Evolutionary conservation across 2,888 invertebrate species (phyloP), one percentile per base, ranked within the genome.

Genomic region (Vanessa cardui): DNA sequence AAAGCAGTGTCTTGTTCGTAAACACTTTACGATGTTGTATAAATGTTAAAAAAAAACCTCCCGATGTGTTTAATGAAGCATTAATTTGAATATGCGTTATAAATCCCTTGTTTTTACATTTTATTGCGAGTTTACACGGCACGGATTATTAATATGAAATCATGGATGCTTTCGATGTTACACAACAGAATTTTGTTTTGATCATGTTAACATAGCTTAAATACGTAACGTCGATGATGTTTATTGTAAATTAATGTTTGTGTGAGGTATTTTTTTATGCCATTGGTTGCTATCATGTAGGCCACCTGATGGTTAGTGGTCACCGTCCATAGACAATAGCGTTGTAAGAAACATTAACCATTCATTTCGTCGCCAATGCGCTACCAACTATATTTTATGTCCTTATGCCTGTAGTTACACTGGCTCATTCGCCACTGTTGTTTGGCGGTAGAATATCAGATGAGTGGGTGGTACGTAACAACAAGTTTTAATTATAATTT

Each of bases 41-140:
- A 64, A 62, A 66, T 66, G 72, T 72, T 65, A 52, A 68, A 73
- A 33, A n/a, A 39, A 73, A 64, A 61, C 66, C 54, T 69, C 52
- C 62, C 60, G 69, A 58, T 62, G 58, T 64, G 52, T 70, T 73
- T 73, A 73, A 77, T 71, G 72, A 69, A 54, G 72, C 71, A 72
- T 76, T 75, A 74, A 74, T 65, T 64, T 71, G 68, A 71, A 71
- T 73, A 73, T 71, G 68, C 58, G 60, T 69, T 67, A 69, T 76
- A 75, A 75, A 76, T 74, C 68, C 70, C 58, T 69, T 72, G 73
- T 71, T 73, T n/a, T 76, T 72, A 72, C 73, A 73, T 77, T 76
- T 76, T 73, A 77, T 68, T 64, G 46, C 67, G 65, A 69, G 73
- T 72, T 76, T 74, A 76, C 72, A 73, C 64, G 73, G 59, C 58